Conservation (phyloP, 2,113 vertebrate genomes). For the Trichechus manatus region DNA sequence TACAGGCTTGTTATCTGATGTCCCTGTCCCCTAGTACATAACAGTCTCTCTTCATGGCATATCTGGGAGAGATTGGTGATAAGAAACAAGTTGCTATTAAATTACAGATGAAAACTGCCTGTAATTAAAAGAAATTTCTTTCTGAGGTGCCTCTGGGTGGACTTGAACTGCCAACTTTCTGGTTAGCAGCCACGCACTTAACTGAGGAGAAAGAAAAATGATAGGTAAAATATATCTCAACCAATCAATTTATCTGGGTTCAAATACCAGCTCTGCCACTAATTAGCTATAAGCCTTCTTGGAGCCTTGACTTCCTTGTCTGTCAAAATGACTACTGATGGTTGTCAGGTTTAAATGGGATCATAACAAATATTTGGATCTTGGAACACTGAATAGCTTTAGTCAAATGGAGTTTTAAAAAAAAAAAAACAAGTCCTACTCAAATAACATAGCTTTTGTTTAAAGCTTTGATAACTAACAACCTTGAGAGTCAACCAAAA, state of each 20-base stretch:
- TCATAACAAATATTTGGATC: neutral
- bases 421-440: slow-evolving; percentile 44
- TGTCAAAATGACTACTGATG: neutral
- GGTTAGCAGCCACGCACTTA: neutral
- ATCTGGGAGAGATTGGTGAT: too few relatives aligned
- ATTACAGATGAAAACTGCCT: too few relatives aligned
- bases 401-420: slow-evolving; percentile 57
- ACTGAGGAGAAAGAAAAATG: neutral
- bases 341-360: neutral
- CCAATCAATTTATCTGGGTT: neutral
- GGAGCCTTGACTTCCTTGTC: neutral
- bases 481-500: slow-evolving; percentile 8
- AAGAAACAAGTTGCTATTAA: too few relatives aligned
- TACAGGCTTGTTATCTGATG: too few relatives aligned
- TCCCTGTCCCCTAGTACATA: too few relatives aligned
- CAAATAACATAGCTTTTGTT: slow-evolving; percentile 27
- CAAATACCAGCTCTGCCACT: neutral
- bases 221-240: neutral
- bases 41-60: too few relatives aligned
- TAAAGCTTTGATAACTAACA: slow-evolving; percentile 37
- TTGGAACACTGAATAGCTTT: slow-evolving; percentile 23
- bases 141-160: neutral
- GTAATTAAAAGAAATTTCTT: too few relatives aligned
- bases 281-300: neutral
- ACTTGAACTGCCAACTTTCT: neutral